Evolutionary conservation across 2,888 invertebrate genomes (phyloP).

Genomic region (Mantis religiosa): DNA sequence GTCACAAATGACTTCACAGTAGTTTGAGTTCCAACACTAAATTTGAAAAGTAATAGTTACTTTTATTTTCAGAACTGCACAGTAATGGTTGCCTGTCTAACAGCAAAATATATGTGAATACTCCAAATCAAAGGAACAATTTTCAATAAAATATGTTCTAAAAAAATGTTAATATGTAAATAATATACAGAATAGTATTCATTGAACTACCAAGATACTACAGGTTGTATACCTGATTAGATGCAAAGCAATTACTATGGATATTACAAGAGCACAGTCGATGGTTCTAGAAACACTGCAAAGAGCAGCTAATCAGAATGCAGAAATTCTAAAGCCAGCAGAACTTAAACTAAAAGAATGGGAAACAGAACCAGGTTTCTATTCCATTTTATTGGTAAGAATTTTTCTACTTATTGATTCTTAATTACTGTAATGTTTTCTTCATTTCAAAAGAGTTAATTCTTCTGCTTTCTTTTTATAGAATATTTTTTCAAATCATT

Average conservation of each 20-base stretch:
- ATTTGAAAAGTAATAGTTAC: too few relatives aligned
- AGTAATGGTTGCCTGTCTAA: background rate
- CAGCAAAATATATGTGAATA: background rate
- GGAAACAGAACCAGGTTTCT: conserved; percentile 88
- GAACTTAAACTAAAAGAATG: conserved; percentile 82
- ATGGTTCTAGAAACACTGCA: conserved; percentile 71
- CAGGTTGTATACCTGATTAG: background rate
- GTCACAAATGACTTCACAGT: too few relatives aligned
- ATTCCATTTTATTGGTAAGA: conserved; percentile 74
- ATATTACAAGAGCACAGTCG: conserved; percentile 33
- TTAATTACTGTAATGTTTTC: too few relatives aligned
- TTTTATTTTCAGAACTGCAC: background rate
- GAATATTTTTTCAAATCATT: conserved; percentile 71
- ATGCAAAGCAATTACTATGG: conserved; percentile 18
- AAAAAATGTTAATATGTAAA: background rate
- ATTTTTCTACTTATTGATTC: background rate
- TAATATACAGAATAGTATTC: background rate
- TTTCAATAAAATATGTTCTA: background rate
- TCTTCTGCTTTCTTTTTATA: conserved; percentile 43
- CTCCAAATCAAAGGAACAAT: background rate
- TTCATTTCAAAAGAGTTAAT: background rate
- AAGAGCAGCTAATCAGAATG: conserved; percentile 80
- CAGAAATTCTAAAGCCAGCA: conserved; percentile 78
- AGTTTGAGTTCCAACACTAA: too few relatives aligned
- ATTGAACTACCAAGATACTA: background rate